Conservation (phyloP, 2,888 invertebrate species). For the Drosophila nr. medialis region DNA sequence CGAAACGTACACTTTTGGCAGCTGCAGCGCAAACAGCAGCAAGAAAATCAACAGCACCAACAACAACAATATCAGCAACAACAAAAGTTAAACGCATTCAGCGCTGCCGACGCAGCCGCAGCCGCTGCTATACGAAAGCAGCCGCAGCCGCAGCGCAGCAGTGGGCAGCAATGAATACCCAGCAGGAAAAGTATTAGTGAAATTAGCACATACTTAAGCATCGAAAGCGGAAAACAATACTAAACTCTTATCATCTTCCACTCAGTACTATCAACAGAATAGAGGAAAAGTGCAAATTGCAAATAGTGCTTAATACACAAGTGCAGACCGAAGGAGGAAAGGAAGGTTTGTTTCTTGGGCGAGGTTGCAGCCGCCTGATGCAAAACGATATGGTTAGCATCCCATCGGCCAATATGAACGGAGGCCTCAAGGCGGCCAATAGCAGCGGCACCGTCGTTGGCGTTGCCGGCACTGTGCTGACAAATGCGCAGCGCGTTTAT, state of each 20-base stretch:
- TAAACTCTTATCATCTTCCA: background rate
- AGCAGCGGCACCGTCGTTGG: slow-evolving; percentile 46
- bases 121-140: slow-evolving; percentile 28
- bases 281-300: background rate
- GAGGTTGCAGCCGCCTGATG: slow-evolving; percentile 63
- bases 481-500: slow-evolving; percentile 61
- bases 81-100: slow-evolving; percentile 3
- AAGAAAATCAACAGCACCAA: background rate
- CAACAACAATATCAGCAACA: slow-evolving; percentile 4
- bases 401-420: slow-evolving; percentile 81
- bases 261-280: background rate
- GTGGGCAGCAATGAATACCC: slow-evolving; percentile 40
- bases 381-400: slow-evolving; percentile 84
- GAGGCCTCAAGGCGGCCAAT: slow-evolving; percentile 67
- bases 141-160: slow-evolving; percentile 41
- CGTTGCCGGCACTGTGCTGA: slow-evolving; percentile 61
- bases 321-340: background rate
- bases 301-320: background rate
- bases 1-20: slow-evolving; percentile 1
- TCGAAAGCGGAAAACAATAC: background rate
- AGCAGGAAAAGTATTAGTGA: slow-evolving; percentile 30
- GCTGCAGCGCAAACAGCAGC: background rate
- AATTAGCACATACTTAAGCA: background rate
- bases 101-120: slow-evolving; percentile 18
- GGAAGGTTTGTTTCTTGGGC: background rate